A percentile compares a stretch with the other conserved stretches of the same genome.
Conservation (phyloP, 1,140 invertebrate species). For the Manduca sexta region DNA sequence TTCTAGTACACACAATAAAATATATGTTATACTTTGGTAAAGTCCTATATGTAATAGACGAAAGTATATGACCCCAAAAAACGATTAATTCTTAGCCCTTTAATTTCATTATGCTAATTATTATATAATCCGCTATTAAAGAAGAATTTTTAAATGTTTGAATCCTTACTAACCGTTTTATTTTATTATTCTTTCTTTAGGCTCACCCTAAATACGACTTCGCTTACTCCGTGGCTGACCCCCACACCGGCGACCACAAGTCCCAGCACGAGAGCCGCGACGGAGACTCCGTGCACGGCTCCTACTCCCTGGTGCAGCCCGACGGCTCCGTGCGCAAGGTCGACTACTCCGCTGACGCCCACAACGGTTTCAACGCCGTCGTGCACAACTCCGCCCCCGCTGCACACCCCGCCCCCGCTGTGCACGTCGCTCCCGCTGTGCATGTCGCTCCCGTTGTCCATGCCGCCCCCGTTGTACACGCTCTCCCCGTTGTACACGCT, state of each 20-base stretch:
- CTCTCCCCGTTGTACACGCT: slow-evolving; percentile 13
- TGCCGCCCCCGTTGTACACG: no score
- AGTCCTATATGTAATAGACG: no score
- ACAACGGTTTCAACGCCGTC: slow-evolving; percentile 25
- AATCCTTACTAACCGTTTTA: neutral
- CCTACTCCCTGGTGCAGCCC: slow-evolving; percentile 46
- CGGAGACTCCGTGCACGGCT: slow-evolving; percentile 47
- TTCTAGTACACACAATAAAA: no score
- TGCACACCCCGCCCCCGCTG: slow-evolving; percentile 12
- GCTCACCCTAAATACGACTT: slow-evolving; percentile 63
- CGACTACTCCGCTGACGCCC: slow-evolving; percentile 37
- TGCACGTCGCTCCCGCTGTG: slow-evolving; percentile 10
- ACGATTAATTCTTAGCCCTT: no score
- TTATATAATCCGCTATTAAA: no score
- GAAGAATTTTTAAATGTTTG: neutral
- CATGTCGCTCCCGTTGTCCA: no score
- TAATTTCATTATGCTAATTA: no score
- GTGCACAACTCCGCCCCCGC: slow-evolving; percentile 20
- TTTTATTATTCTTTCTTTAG: slow-evolving; percentile 5
- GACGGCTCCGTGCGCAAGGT: slow-evolving; percentile 53
- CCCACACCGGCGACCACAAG: slow-evolving; percentile 52
- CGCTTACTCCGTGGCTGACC: slow-evolving; percentile 70
- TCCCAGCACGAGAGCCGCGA: slow-evolving; percentile 47
- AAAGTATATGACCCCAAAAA: no score
- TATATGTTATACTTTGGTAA: no score